These are phyloP conservation scores for Vanessa cardui DNA, from an alignment of 2,888 invertebrate genomes.

Conservation along the genomic window DNA sequence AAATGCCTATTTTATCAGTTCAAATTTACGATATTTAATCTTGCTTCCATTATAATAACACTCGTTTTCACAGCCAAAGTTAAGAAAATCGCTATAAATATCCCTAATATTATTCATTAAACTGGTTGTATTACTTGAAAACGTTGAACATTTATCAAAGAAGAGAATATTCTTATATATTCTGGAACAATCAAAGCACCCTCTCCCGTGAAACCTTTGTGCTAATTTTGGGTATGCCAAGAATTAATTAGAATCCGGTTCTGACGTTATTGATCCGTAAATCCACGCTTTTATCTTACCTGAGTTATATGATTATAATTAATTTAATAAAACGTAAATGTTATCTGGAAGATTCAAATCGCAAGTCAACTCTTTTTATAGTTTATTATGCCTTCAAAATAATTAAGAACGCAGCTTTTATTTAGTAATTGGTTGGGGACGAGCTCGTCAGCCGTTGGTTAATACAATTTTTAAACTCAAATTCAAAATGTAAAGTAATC, in stretches of 20 bases:
- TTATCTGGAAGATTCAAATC: neutral
- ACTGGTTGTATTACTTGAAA: slow-evolving; percentile 2
- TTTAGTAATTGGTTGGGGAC: no score
- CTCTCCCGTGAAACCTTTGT: slow-evolving; percentile 29
- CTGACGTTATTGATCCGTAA: slow-evolving; percentile 24
- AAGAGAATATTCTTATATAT: slow-evolving; percentile 25
- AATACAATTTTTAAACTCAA: no score
- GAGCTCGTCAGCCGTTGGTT: no score
- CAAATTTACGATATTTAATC: neutral
- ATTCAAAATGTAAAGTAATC: no score
- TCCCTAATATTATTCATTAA: slow-evolving; percentile 12
- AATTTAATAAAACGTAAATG: neutral
- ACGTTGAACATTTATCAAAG: slow-evolving; percentile 20
- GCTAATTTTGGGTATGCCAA: slow-evolving; percentile 28
- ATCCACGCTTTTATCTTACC: slow-evolving; percentile 15
- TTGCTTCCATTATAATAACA: neutral
- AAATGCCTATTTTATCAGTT: neutral
- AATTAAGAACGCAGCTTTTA: neutral
- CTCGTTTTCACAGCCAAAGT: neutral
- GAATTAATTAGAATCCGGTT: slow-evolving; percentile 25
- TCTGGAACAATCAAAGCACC: slow-evolving; percentile 29
- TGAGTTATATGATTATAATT: slow-evolving; percentile 6
- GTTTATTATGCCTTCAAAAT: neutral
- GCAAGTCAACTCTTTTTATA: neutral
- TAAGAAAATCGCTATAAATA: slow-evolving; percentile 2